These are phyloP conservation scores for Eumacrocentrus americanus DNA, from an alignment of 2,888 invertebrate genomes.

Conservation along the genomic window DNA sequence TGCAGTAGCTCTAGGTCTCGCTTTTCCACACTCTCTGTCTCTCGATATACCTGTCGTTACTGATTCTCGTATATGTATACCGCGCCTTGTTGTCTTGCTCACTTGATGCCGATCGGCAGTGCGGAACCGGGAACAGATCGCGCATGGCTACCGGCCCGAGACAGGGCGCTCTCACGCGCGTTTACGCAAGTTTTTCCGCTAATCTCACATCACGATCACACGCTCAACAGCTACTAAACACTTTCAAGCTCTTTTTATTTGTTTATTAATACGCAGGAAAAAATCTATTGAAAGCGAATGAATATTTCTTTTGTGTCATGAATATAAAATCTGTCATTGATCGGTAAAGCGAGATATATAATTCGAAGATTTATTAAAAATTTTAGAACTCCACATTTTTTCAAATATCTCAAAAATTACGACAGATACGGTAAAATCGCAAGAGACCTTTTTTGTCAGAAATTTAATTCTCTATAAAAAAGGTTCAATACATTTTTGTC, in stretches of 20 bases:
- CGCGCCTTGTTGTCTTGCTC: not conserved
- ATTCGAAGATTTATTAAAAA: too few species aligned
- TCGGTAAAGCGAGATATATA: too few species aligned
- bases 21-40: constrained; percentile 21
- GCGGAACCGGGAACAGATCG: constrained; percentile 41
- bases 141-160: constrained; percentile 42
- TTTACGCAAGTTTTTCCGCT: constrained; percentile 52
- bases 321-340: too few species aligned
- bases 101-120: constrained; percentile 40
- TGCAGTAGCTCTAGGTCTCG: constrained; percentile 28
- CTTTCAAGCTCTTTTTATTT: constrained; percentile 12
- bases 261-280: too few species aligned
- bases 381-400: too few species aligned
- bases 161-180: constrained; percentile 39
- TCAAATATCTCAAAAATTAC: too few species aligned
- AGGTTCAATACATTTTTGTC: too few species aligned
- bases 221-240: constrained; percentile 49
- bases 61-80: constrained; percentile 16
- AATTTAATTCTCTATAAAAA: too few species aligned
- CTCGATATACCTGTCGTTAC: constrained; percentile 28
- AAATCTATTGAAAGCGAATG: too few species aligned
- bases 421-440: too few species aligned
- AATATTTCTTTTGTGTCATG: not conserved
- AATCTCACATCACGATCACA: constrained; percentile 50
- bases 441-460: too few species aligned